Conservation (phyloP, 2,113 vertebrate species). For the Paradisaea rubra region DNA sequence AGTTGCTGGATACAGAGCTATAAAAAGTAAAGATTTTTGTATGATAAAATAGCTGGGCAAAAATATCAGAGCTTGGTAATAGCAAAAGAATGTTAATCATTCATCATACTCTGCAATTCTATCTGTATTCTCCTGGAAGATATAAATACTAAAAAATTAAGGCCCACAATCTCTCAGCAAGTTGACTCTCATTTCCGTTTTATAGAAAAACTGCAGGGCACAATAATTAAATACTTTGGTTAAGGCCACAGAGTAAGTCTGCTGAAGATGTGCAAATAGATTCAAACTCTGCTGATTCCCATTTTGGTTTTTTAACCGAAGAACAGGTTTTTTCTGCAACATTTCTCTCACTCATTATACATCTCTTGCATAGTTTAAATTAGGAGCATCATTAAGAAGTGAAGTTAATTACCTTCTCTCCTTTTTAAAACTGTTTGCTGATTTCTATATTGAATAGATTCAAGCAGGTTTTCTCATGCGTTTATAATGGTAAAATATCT, state of each 20-base stretch:
- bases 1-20: neutral
- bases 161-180: neutral
- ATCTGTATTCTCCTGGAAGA: neutral
- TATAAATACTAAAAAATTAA: slow-evolving; percentile 16
- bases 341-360: neutral
- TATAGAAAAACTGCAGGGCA: neutral
- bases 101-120: neutral
- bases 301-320: neutral
- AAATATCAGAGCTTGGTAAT: neutral
- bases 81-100: neutral
- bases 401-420: slow-evolving; percentile 10
- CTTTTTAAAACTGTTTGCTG: neutral
- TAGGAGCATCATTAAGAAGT: slow-evolving; percentile 7
- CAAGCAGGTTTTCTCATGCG: neutral
- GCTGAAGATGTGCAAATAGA: neutral
- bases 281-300: neutral
- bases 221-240: neutral
- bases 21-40: neutral
- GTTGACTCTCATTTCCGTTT: neutral
- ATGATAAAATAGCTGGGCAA: neutral
- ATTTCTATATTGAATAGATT: neutral
- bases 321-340: neutral
- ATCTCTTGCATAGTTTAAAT: neutral
- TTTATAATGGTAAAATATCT: neutral
- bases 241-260: neutral